Base-by-base conservation (phyloP, 2,888 invertebrate species). In the Synanthedon formicaeformis region DNA sequence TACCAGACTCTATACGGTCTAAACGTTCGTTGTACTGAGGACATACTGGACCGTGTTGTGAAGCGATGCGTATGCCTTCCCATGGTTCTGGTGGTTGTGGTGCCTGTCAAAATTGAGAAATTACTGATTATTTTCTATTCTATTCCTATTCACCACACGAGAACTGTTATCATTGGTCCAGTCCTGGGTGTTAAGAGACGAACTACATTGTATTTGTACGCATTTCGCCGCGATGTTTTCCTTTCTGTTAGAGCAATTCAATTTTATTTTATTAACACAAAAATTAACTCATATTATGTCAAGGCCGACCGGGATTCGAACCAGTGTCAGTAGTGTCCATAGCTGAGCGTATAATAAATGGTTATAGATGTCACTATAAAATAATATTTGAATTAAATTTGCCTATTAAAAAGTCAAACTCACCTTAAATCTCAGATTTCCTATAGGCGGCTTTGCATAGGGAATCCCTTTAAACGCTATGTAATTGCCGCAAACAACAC, bases 381-480 rank as follows among this genome's bases (percentile, higher is more conserved):
- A 10, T 10, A 1, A 34, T 34, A 34, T 2, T 34, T 10, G 34
- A 10, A 34, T 34, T 34, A 34, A 10, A 34, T 34, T 62, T 57
- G 6, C 8, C 6, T 6, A 8, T 8, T 34, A 34, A 34, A 34
- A 34, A 34, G 2, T 10, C 34, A 55, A 23, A 72, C 76, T 84
- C 70, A 90, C 91, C 88, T 89, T 88, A 74, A 91, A 91, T 78
- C 91, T 80, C 56, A 91, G 82, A 62, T 81, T 64, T 48, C 88
- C 89, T 40, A 90, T 56, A 11, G 91, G 91, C 51, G 91, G 90
- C 58, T 83, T 78, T 6, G 91, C 91, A 61, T 90, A 91, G 16
- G 91, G 91, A 59, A 91, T 88, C 52, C 91, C 90, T 72, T 87
- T 87, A 66, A 88, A 88, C 49, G 86, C 78, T 41, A 74, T 65